phyloP scores from a whole-genome alignment of 2,113 vertebrate species.

The Pelobates fuscus region DNA sequence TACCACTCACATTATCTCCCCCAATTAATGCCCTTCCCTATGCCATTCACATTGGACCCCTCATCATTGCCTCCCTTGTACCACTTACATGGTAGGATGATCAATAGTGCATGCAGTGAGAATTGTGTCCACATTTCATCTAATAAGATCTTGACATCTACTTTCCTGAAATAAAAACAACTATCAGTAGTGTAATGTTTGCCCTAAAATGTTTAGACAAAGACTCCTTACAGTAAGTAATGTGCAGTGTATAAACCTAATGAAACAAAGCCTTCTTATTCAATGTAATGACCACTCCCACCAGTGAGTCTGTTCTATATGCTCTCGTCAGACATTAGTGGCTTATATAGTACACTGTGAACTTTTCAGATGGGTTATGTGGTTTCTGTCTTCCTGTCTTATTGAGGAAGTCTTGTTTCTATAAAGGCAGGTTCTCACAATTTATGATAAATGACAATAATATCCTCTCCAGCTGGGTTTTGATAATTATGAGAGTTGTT shows the following conservation, averaged over 20 bases:
- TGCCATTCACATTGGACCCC: not conserved
- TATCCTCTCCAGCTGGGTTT: too few relatives aligned
- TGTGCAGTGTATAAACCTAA: not conserved
- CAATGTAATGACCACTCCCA: not conserved
- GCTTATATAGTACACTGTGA: not conserved
- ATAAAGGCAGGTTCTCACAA: too few relatives aligned
- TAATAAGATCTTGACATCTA: not conserved
- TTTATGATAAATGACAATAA: too few relatives aligned
- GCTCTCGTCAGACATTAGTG: not conserved
- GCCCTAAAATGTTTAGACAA: not conserved
- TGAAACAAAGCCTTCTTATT: not conserved
- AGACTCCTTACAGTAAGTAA: not conserved
- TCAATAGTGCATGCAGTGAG: not conserved
- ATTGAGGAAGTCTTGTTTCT: not conserved
- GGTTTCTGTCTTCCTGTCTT: not conserved
- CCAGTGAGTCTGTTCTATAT: not conserved
- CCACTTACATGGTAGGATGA: not conserved
- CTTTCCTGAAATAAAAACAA: not conserved
- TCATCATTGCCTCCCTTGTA: not conserved
- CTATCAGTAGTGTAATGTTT: not conserved
- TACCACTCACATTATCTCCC: too few relatives aligned
- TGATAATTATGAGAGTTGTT: too few relatives aligned
- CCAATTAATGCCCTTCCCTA: not conserved
- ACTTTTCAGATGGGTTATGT: not conserved
- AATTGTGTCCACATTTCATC: not conserved